These are phyloP conservation scores for Lepus townsendii DNA, from an alignment of 2,797 vertebrate species.

Conservation along the genomic window DNA sequence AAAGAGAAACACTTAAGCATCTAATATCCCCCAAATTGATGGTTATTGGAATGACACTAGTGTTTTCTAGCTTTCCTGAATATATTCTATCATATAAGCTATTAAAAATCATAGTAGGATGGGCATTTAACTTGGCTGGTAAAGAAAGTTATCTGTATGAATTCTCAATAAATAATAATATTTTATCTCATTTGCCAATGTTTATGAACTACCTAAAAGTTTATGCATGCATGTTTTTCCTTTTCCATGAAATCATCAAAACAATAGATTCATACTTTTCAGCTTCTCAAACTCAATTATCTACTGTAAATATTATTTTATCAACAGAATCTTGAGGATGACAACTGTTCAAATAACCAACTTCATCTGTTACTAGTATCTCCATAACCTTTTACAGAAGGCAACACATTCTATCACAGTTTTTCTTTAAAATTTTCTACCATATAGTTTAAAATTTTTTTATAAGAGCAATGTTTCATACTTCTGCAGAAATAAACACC, in stretches of 20 bases:
- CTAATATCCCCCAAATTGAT: not conserved
- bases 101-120: no score
- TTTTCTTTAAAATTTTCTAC: constrained; percentile 64
- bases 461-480: constrained; percentile 58
- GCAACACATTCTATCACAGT: constrained; percentile 54
- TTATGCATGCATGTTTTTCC: constrained; percentile 23
- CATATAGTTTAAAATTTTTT: constrained; percentile 75
- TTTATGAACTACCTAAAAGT: constrained; percentile 60
- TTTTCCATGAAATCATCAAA: constrained; percentile 76
- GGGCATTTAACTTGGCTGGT: no score
- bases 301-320: constrained; percentile 34
- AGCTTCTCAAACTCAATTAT: constrained; percentile 40
- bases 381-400: constrained; percentile 78
- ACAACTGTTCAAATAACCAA: constrained; percentile 67
- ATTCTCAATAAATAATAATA: constrained; percentile 28
- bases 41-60: not conserved
- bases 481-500: constrained; percentile 60
- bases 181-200: constrained; percentile 70
- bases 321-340: constrained; percentile 74
- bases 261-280: constrained; percentile 46
- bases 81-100: not conserved
- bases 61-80: constrained; percentile 11
- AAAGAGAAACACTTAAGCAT: not conserved
- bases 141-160: not conserved
- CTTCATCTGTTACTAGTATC: constrained; percentile 57